Percentiles rank a stretch among this genome's conserved stretches.
Conservation (phyloP, 2,888 invertebrate genomes). For the Brassicogethes aeneus region DNA sequence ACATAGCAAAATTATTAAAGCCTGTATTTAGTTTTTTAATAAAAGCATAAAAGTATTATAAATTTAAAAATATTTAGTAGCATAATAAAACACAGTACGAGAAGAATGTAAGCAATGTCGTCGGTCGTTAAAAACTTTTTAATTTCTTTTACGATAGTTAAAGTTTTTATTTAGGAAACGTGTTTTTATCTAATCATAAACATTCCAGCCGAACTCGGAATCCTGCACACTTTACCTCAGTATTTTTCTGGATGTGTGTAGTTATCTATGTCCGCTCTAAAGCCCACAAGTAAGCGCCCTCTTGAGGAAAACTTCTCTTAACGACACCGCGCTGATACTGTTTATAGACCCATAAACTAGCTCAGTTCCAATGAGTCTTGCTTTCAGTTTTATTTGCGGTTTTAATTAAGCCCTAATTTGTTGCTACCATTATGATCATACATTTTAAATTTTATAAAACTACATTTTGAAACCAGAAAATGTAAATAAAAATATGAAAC, state of each 20-base stretch:
- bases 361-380: conserved; percentile 18
- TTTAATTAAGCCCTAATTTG: not conserved
- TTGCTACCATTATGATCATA: too few species aligned
- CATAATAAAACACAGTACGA: too few species aligned
- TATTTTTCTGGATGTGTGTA: conserved; percentile 13
- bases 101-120: conserved; percentile 20
- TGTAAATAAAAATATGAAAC: too few species aligned
- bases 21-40: too few species aligned
- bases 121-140: conserved; percentile 22
- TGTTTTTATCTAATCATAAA: conserved; percentile 25
- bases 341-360: conserved; percentile 25
- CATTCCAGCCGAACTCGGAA: conserved; percentile 16
- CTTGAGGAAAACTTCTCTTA: conserved; percentile 28
- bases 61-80: too few species aligned
- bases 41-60: too few species aligned
- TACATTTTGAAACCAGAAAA: too few species aligned
- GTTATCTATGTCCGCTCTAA: conserved; percentile 24
- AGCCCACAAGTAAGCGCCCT: conserved; percentile 26
- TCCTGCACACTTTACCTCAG: conserved; percentile 2
- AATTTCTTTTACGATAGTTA: conserved; percentile 25
- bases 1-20: too few species aligned
- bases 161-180: conserved; percentile 21
- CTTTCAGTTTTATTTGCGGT: not conserved
- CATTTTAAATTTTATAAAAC: too few species aligned
- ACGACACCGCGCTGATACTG: conserved; percentile 24